These are phyloP conservation scores for Zygogramma bicolorata DNA, from an alignment of 2,888 invertebrate species.

Conservation along the genomic window DNA sequence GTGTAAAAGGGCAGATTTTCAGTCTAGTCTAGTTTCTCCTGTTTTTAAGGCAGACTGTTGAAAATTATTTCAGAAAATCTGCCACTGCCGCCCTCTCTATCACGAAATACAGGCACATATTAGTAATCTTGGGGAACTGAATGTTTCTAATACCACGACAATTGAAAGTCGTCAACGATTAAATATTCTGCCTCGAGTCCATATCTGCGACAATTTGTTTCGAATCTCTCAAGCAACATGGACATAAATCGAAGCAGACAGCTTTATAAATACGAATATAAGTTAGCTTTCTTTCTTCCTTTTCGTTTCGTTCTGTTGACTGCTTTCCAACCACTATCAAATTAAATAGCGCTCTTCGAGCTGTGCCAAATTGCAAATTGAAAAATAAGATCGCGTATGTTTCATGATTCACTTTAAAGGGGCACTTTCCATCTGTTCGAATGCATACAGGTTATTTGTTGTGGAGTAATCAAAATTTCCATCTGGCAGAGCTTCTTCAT, in stretches of 20 bases:
- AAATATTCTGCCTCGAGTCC: background rate
- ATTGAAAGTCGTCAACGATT: too few relatives aligned
- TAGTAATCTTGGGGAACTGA: too few relatives aligned
- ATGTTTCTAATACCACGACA: too few relatives aligned
- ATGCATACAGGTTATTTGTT: background rate
- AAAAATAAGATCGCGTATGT: constrained; percentile 14
- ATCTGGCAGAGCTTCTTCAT: too few relatives aligned
- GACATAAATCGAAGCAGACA: constrained; percentile 8
- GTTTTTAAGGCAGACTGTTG: too few relatives aligned
- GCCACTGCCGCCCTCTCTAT: too few relatives aligned
- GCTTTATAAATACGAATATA: constrained; percentile 31
- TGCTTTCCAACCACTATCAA: constrained; percentile 8
- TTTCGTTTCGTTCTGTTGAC: constrained; percentile 33
- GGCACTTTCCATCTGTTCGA: background rate
- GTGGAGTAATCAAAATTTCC: too few relatives aligned
- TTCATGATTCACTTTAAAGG: background rate
- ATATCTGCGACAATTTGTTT: background rate
- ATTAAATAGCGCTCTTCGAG: constrained; percentile 4
- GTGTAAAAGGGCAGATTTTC: too few relatives aligned
- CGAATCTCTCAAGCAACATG: background rate
- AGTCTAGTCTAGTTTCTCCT: too few relatives aligned
- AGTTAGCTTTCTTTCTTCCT: constrained; percentile 35
- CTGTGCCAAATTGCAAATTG: constrained; percentile 17
- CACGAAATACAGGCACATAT: too few relatives aligned
- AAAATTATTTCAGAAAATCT: too few relatives aligned